These are phyloP conservation scores for Porites cylindrica DNA, from an alignment of 92 coral and sea anemone species.

Conservation along the genomic window DNA sequence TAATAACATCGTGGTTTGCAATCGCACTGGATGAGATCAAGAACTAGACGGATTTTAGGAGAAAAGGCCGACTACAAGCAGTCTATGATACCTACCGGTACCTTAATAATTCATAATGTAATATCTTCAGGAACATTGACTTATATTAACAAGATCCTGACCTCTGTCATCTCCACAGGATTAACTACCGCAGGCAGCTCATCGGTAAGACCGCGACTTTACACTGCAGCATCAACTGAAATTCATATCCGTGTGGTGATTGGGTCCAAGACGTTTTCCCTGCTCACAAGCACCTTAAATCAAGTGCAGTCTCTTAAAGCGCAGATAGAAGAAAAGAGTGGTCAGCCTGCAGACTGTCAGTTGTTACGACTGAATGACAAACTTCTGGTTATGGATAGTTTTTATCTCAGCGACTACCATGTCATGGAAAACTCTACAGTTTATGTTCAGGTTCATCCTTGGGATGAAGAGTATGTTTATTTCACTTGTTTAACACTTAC, in stretches of 20 bases:
- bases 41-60: too few species aligned
- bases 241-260: slow-evolving; percentile 24
- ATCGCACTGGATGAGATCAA: too few species aligned
- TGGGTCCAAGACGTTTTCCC: slow-evolving; percentile 11
- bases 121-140: neutral
- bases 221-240: slow-evolving; percentile 14
- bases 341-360: slow-evolving; percentile 47
- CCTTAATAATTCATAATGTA: too few species aligned
- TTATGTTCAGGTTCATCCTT: slow-evolving; percentile 48
- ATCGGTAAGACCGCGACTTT: slow-evolving; percentile 13
- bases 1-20: too few species aligned
- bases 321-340: slow-evolving; percentile 38
- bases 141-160: neutral
- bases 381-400: slow-evolving; percentile 23
- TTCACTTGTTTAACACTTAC: neutral
- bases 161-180: neutral
- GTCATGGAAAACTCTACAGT: slow-evolving; percentile 31
- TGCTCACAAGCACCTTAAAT: slow-evolving; percentile 40
- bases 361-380: slow-evolving; percentile 31
- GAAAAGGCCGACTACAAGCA: too few species aligned
- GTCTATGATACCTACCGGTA: too few species aligned
- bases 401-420: slow-evolving; percentile 28
- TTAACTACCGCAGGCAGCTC: neutral
- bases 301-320: slow-evolving; percentile 33
- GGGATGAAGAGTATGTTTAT: slow-evolving; percentile 47